Evolutionary conservation across 2,888 invertebrate genomes (phyloP).

Genomic region (Bimastos eiseni): DNA sequence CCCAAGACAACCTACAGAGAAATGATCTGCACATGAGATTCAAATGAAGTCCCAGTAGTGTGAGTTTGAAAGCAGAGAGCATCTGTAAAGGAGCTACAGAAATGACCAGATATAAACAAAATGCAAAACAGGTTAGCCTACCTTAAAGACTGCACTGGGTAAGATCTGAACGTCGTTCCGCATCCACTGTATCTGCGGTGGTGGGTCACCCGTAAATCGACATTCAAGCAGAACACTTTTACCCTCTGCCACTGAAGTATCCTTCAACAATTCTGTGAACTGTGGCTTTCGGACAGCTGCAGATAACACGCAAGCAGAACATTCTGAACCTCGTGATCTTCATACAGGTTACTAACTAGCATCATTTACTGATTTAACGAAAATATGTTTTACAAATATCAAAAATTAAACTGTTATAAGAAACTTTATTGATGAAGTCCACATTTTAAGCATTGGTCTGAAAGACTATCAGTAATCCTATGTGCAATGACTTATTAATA

Average conservation of each 20-base stretch:
- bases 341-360: too few species aligned
- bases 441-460: too few species aligned
- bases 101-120: conserved; percentile 1
- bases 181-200: conserved; percentile 63
- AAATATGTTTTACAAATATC: too few species aligned
- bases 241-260: conserved; percentile 55
- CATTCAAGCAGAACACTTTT: conserved; percentile 55
- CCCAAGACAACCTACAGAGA: not conserved
- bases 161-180: conserved; percentile 59
- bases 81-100: not conserved
- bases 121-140: conserved; percentile 27
- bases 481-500: too few species aligned
- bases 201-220: conserved; percentile 58
- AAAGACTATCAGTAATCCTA: too few species aligned
- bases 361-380: too few species aligned
- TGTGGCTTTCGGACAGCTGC: conserved; percentile 67
- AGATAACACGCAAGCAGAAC: conserved; percentile 40
- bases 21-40: not conserved
- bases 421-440: too few species aligned
- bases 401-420: too few species aligned
- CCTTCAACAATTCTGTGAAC: conserved; percentile 54
- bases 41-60: not conserved
- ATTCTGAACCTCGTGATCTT: too few species aligned
- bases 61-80: not conserved
- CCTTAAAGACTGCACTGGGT: conserved; percentile 53